Evolutionary conservation across 2,113 vertebrate species (phyloP).

Genomic region (Ovibos moschatus): DNA sequence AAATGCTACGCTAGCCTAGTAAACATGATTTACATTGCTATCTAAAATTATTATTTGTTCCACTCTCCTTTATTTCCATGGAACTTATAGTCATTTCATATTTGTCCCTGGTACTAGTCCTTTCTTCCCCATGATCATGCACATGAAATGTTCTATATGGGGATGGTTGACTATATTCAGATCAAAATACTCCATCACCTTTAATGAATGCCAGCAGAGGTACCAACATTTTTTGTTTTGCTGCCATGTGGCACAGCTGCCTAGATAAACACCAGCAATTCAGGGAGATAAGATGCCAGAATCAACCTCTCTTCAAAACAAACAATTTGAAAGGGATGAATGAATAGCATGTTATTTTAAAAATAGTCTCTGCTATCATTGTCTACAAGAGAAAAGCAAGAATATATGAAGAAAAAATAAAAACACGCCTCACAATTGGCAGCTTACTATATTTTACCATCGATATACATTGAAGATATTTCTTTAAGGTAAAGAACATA

Average conservation of each 20-base stretch:
- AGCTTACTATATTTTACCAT: neutral
- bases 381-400: neutral
- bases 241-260: neutral
- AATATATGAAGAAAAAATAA: neutral
- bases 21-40: neutral
- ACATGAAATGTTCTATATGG: neutral
- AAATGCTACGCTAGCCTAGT: neutral
- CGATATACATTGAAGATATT: neutral
- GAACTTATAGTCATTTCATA: neutral
- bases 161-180: neutral
- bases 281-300: neutral
- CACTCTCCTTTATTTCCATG: neutral
- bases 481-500: neutral
- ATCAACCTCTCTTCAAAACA: neutral
- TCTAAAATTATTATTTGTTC: neutral
- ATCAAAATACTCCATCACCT: neutral
- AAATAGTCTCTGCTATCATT: neutral
- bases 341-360: neutral
- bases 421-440: neutral
- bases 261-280: neutral
- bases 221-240: neutral
- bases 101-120: neutral
- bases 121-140: neutral
- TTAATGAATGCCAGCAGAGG: neutral
- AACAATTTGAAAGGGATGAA: neutral